Evolutionary conservation across 2,888 invertebrate species (phyloP), one percentile per base, ranked within the genome.

Genomic region (Hirtodrosophila histrioides): DNA sequence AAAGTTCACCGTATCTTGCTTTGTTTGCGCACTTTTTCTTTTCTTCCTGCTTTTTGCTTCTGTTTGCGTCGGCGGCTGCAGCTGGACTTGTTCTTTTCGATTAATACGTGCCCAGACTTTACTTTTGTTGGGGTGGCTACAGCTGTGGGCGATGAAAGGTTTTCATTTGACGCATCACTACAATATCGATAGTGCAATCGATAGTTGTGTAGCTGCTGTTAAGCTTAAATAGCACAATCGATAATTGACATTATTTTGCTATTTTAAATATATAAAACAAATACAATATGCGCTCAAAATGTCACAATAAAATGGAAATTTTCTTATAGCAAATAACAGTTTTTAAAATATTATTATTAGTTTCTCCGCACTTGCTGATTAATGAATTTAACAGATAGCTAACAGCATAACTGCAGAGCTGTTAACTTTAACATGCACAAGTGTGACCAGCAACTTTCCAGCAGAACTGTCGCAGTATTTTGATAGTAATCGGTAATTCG

Each of bases 61-160:
- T 75, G 58, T 74, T 74, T 70, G 62, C 73, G 66, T 73, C 73
- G 75, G 75, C 73, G 73, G 66, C 57, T 45, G 75, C 70, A 61
- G 54, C 66, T 75, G 64, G 53, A 65, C 63, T 64, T 48, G 31
- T 54, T 35, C 45, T 53, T 46, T 48, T 23, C 31, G 66, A 71
- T 70, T 53, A 36, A 48, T 23, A 29, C 10, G n/a, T 29, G 7
- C 4, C 17, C 33, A 43, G 24, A 44, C 37, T 43, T 37, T 29
- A 27, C 3, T 54, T 9, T 12, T 54, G 54, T 3, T 68, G 55
- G 55, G 4, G 41, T 36, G 12, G 3, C 36, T 31, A 69, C 69
- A 69, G 69, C 69, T 69, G 68, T 68, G 10, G 10, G 37, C 54
- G 55, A 69, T 62, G 33, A 46, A 37, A 10, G 11, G 44, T 54